Conservation (phyloP, 1,140 invertebrate species). For the Trichonephila inaurata region DNA sequence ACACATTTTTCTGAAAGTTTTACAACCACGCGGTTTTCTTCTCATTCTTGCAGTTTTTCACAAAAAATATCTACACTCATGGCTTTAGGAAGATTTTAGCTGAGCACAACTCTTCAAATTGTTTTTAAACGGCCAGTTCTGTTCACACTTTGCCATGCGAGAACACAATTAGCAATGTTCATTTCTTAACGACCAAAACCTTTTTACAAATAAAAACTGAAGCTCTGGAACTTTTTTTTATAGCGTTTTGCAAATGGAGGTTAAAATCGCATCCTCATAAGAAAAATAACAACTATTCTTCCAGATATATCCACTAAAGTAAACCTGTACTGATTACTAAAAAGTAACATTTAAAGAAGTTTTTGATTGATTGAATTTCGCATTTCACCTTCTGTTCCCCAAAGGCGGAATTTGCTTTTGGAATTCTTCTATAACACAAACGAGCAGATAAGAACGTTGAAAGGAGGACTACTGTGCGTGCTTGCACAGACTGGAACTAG, state of each 20-base stretch:
- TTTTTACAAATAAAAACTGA: neutral
- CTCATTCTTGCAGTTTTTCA: no score
- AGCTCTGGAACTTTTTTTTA: neutral
- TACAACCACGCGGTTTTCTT: no score
- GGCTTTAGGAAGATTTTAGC: no score
- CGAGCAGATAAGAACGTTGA: neutral
- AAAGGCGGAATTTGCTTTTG: neutral
- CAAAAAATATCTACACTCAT: no score
- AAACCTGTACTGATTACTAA: neutral
- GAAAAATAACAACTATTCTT: slow-evolving; percentile 7
- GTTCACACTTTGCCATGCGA: neutral
- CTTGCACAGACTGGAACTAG: neutral
- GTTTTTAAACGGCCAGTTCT: no score
- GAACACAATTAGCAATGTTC: neutral
- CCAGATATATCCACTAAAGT: neutral
- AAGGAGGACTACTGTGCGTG: neutral
- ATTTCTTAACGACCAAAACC: neutral
- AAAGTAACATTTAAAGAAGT: neutral
- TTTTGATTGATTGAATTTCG: slow-evolving; percentile 35
- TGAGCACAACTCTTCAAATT: no score
- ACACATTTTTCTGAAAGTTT: no score
- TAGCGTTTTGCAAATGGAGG: neutral
- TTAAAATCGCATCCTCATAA: slow-evolving; percentile 21
- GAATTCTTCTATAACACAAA: slow-evolving; percentile 27
- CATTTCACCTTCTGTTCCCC: neutral